Evolutionary conservation across 2,113 vertebrate species (phyloP).

Genomic region (Petromus typicus): DNA sequence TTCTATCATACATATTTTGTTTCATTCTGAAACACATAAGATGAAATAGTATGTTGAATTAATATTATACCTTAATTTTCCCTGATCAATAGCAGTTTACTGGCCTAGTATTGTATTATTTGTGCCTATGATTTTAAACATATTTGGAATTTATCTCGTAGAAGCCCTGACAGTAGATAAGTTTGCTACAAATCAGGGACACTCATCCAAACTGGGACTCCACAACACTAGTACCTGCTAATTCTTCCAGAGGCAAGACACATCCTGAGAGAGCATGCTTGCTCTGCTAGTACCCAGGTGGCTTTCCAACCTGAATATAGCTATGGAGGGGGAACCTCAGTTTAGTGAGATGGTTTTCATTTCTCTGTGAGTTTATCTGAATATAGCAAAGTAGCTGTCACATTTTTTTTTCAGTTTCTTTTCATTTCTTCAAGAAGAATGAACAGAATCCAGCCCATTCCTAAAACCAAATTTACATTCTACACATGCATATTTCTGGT

Average conservation of each 20-base stretch:
- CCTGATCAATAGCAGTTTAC: not conserved
- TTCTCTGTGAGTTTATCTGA: constrained; percentile 58
- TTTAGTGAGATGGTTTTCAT: constrained; percentile 43
- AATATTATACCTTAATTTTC: not conserved
- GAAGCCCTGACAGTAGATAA: not conserved
- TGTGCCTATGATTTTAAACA: constrained; percentile 14
- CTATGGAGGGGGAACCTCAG: constrained; percentile 46
- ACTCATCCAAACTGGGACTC: not conserved
- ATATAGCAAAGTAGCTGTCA: not conserved
- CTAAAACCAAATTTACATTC: not conserved
- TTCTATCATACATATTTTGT: not conserved
- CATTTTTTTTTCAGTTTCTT: not conserved
- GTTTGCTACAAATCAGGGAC: not conserved
- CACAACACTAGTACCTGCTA: not conserved
- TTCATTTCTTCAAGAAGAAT: not conserved
- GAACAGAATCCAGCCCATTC: not conserved
- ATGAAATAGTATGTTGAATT: constrained; percentile 29
- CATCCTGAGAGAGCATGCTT: constrained; percentile 16
- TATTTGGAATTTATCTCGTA: constrained; percentile 46
- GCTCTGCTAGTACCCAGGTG: not conserved
- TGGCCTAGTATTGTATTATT: constrained; percentile 9
- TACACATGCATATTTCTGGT: not conserved
- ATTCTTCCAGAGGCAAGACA: constrained; percentile 32
- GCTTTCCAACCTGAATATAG: constrained; percentile 57
- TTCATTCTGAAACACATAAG: not conserved